Percentiles rank a stretch among this genome's conserved stretches.
These are phyloP conservation scores for Pterocles orientalis DNA, from an alignment of 2,113 vertebrate species.

Conservation along the genomic window DNA sequence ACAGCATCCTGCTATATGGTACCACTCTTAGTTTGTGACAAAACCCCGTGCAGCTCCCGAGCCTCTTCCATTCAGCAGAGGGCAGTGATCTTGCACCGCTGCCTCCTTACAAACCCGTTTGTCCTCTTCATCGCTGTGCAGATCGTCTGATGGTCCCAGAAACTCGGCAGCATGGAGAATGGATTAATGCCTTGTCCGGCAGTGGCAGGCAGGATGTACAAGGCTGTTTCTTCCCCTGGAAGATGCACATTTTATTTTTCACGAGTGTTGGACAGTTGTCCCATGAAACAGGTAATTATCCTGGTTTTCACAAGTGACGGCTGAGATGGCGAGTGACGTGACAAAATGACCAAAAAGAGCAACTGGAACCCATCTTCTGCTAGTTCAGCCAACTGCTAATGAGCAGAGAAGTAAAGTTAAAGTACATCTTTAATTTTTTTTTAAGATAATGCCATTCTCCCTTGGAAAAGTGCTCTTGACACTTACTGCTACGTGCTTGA, in stretches of 20 bases:
- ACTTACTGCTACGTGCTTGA: background rate
- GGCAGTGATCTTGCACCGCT: background rate
- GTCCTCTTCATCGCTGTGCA: background rate
- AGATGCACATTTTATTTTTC: background rate
- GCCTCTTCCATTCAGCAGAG: slow-evolving; percentile 28
- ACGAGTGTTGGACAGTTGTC: background rate
- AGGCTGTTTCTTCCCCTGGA: background rate
- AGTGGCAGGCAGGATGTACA: background rate
- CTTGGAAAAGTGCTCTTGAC: background rate
- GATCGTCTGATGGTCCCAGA: background rate
- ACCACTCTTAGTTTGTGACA: background rate
- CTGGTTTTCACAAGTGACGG: background rate
- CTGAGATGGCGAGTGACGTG: background rate
- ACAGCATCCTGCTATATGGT: rapidly evolving
- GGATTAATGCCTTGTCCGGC: background rate
- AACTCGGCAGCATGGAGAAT: rapidly evolving
- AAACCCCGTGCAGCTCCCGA: background rate
- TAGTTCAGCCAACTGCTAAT: background rate
- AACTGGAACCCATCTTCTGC: background rate
- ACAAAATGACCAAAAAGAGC: background rate
- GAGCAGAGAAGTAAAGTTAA: background rate
- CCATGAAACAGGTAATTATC: background rate
- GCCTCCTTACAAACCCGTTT: background rate
- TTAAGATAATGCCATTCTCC: background rate
- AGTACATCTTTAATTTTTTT: background rate